Evolutionary conservation across 2,888 invertebrate species (phyloP).

Genomic region (Eumacrocentrus americanus): DNA sequence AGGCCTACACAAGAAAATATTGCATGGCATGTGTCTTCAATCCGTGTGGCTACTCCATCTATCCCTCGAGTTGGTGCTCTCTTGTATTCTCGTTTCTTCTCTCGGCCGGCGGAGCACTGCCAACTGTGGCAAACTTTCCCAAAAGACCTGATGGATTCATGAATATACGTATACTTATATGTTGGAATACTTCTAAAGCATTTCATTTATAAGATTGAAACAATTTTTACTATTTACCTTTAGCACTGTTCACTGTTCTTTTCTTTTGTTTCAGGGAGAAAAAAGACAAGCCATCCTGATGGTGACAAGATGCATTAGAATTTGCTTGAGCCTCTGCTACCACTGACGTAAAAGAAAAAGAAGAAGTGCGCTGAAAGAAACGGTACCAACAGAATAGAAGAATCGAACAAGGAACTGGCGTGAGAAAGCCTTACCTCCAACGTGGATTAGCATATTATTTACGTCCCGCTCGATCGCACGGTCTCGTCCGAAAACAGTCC

Average conservation of each 20-base stretch:
- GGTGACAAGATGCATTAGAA: too few species aligned
- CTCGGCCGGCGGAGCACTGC: background rate
- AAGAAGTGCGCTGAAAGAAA: too few species aligned
- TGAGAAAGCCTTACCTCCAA: conserved; percentile 19
- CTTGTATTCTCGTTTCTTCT: conserved; percentile 21
- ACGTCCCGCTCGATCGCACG: conserved; percentile 36
- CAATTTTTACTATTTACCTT: too few species aligned
- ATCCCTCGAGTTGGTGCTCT: conserved; percentile 12
- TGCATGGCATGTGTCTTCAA: conserved; percentile 49
- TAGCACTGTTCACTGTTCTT: too few species aligned
- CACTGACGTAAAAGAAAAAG: too few species aligned
- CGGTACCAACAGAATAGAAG: too few species aligned
- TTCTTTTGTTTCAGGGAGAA: too few species aligned
- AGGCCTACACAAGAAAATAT: conserved; percentile 57
- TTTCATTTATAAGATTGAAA: too few species aligned
- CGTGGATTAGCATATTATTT: conserved; percentile 61
- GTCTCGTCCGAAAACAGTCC: conserved; percentile 24
- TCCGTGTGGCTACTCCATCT: conserved; percentile 38
- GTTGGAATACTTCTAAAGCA: too few species aligned
- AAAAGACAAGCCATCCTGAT: too few species aligned
- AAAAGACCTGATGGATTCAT: background rate
- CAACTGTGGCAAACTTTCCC: background rate
- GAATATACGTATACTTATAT: background rate
- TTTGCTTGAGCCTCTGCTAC: too few species aligned
- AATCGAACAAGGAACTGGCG: conserved; percentile 3